A percentile compares a stretch with the other conserved stretches of the same genome.
Conservation (phyloP, 2,888 invertebrate species). For the Trachelus troglodyta region DNA sequence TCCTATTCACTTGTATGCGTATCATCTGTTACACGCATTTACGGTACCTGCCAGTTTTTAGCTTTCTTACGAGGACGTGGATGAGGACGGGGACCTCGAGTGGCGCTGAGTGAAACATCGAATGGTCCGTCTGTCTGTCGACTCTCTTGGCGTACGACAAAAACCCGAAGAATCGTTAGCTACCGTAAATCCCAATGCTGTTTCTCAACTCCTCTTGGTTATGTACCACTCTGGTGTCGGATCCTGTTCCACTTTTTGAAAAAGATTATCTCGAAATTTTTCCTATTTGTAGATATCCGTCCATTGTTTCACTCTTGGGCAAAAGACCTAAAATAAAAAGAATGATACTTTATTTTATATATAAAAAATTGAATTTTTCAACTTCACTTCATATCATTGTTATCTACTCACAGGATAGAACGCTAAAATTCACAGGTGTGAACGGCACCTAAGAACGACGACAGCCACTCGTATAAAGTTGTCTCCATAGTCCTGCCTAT, state of each 20-base stretch:
- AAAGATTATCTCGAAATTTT: background rate
- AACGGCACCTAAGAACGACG: background rate
- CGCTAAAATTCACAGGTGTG: background rate
- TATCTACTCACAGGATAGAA: background rate
- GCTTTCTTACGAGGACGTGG: background rate
- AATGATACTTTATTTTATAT: background rate
- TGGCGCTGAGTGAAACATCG: conserved; percentile 50
- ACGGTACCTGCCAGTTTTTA: background rate
- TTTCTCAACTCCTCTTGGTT: background rate
- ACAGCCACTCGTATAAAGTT: conserved; percentile 31
- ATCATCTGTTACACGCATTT: background rate
- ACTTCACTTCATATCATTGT: background rate
- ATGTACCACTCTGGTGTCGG: background rate
- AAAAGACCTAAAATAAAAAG: background rate
- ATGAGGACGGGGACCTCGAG: conserved; percentile 24
- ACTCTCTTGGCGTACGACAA: conserved; percentile 38
- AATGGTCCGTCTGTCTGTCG: conserved; percentile 27
- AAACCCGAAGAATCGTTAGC: conserved; percentile 49
- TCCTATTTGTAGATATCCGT: background rate
- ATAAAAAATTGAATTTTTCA: background rate
- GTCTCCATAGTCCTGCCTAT: conserved; percentile 16
- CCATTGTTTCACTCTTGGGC: background rate
- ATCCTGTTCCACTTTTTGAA: background rate
- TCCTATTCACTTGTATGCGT: background rate
- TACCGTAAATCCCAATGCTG: background rate